These are phyloP conservation scores for Bombyx huttoni DNA, from an alignment of 2,888 invertebrate genomes.

Conservation along the genomic window DNA sequence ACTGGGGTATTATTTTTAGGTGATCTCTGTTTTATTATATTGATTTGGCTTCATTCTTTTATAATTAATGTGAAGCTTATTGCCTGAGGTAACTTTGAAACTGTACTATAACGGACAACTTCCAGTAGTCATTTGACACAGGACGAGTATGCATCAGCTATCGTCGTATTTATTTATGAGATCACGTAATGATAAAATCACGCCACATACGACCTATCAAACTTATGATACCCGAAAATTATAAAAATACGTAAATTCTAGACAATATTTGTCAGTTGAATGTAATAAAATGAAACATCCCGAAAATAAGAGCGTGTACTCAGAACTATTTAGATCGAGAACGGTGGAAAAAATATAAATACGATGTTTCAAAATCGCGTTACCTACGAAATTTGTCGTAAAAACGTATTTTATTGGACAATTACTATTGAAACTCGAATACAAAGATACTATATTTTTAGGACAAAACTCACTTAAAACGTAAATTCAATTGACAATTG, in stretches of 20 bases:
- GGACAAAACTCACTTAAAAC: too few relatives aligned
- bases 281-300: not conserved
- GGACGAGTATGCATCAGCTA: too few relatives aligned
- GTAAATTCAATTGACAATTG: too few relatives aligned
- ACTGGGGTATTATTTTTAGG: too few relatives aligned
- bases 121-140: too few relatives aligned
- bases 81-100: too few relatives aligned
- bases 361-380: conserved; percentile 28
- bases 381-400: conserved; percentile 38
- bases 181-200: not conserved
- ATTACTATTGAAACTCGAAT: conserved; percentile 18
- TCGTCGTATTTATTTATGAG: not conserved
- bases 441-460: not conserved
- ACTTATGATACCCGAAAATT: not conserved
- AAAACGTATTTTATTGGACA: conserved; percentile 32
- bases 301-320: not conserved
- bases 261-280: too few relatives aligned
- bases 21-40: conserved; percentile 10
- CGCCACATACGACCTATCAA: not conserved
- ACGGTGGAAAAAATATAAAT: conserved; percentile 9
- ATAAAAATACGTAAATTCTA: too few relatives aligned
- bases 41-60: conserved; percentile 2
- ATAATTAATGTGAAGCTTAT: too few relatives aligned
- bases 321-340: conserved; percentile 2
- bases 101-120: too few relatives aligned